Percentiles rank a stretch among this genome's conserved stretches.
These are phyloP conservation scores for Neolamprologus hecqui DNA, from an alignment of 2,113 vertebrate genomes.

Conservation along the genomic window DNA sequence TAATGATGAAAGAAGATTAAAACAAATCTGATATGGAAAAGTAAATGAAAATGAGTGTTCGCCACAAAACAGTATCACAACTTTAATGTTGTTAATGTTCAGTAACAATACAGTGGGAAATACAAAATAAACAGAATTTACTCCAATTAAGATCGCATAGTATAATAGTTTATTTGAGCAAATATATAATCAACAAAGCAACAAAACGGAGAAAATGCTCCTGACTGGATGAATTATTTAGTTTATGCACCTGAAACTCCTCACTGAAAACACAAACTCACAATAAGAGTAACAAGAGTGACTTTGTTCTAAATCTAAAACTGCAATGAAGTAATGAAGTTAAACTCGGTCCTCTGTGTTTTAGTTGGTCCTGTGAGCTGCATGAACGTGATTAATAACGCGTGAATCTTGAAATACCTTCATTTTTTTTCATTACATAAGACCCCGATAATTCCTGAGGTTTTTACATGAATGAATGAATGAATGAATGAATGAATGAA, in stretches of 20 bases:
- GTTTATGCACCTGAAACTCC: not conserved
- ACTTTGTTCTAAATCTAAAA: not conserved
- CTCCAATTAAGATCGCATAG: not conserved
- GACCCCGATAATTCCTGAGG: not conserved
- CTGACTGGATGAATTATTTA: not conserved
- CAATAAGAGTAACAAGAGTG: not conserved
- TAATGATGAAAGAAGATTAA: not conserved
- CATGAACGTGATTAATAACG: not conserved
- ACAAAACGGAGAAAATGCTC: not conserved
- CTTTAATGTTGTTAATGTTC: not conserved
- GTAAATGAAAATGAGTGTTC: not conserved
- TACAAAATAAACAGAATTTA: not conserved
- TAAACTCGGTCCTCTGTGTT: fast-evolving
- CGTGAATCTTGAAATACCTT: not conserved
- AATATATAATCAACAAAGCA: not conserved
- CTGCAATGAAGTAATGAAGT: not conserved
- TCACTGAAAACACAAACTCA: not conserved
- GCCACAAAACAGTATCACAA: not conserved
- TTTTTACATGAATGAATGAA: not conserved
- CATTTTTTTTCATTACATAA: not conserved
- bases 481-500: not conserved
- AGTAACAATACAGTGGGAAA: not conserved
- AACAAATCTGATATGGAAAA: fast-evolving
- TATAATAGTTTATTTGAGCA: not conserved
- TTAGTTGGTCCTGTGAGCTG: not conserved